phyloP scores from a whole-genome alignment of 2,797 vertebrate species.

The Diglossa cyanea region DNA sequence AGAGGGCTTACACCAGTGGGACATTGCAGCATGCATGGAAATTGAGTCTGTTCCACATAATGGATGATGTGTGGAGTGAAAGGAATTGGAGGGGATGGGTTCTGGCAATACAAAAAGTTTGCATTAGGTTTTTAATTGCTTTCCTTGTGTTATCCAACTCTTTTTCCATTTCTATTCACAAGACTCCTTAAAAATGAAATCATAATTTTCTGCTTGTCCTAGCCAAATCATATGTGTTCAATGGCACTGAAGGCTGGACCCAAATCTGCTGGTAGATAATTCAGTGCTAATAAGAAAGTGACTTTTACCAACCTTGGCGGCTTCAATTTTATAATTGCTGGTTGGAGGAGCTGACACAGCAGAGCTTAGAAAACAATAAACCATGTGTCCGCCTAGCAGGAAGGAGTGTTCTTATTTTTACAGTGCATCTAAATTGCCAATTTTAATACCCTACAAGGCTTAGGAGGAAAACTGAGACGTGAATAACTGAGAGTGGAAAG shows the following conservation, averaged over 20 bases:
- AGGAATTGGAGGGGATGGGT: neutral
- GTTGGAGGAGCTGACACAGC: neutral
- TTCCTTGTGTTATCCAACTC: neutral
- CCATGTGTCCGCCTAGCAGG: neutral
- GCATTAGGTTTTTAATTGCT: neutral
- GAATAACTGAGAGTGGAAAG: neutral
- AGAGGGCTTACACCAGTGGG: neutral
- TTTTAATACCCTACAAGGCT: neutral
- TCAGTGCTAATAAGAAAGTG: neutral
- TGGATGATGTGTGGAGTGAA: neutral
- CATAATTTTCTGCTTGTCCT: neutral
- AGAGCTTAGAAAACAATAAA: constrained; percentile 34
- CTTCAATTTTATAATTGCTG: constrained; percentile 10
- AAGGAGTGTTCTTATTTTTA: constrained; percentile 1
- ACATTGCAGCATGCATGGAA: neutral
- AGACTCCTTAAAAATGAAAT: constrained; percentile 17
- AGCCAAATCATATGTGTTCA: neutral
- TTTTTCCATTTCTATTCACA: constrained; percentile 8
- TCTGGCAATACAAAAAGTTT: neutral
- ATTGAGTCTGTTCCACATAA: neutral
- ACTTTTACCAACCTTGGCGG: constrained; percentile 3
- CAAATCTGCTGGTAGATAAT: constrained; percentile 4
- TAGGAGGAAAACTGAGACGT: neutral
- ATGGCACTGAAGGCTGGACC: neutral
- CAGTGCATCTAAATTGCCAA: neutral